Conservation (phyloP, 2,888 invertebrate species). For the Apocheima hispidaria region DNA sequence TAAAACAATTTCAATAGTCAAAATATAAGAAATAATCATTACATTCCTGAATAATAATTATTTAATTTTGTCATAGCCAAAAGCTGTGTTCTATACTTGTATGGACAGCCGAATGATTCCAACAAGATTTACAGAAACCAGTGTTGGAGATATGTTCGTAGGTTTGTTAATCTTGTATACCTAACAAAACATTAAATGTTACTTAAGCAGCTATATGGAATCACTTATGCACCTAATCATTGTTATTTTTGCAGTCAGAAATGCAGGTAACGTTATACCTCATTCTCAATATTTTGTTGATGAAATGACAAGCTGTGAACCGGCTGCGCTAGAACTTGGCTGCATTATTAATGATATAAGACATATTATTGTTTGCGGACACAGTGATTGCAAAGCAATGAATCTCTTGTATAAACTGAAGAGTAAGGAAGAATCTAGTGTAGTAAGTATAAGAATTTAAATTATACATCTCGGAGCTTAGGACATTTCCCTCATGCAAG, state of each 20-base stretch:
- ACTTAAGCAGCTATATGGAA: not conserved
- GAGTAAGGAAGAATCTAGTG: conserved; percentile 90
- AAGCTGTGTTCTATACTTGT: conserved; percentile 98
- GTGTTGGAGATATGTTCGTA: conserved; percentile 99
- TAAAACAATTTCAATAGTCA: too few species aligned
- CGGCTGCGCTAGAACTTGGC: conserved; percentile 97
- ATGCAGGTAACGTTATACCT: conserved; percentile 98
- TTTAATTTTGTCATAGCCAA: conserved; percentile 89
- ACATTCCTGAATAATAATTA: not conserved
- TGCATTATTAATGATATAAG: conserved; percentile 96
- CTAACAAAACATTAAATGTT: not conserved
- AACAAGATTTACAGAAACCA: conserved; percentile 96
- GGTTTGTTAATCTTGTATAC: conserved; percentile 84
- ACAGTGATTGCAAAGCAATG: conserved; percentile 99
- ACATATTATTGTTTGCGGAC: conserved; percentile 98
- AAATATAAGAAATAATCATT: not conserved
- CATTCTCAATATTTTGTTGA: conserved; percentile 95
- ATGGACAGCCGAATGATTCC: conserved; percentile 99
- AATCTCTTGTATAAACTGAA: conserved; percentile 94
- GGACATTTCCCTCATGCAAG: too few species aligned
- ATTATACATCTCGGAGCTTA: not conserved
- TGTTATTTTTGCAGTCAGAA: conserved; percentile 89
- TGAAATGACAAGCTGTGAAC: conserved; percentile 96
- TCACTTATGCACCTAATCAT: not conserved
- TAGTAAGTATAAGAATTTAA: too few species aligned